These are phyloP conservation scores for Poecilus cupreus DNA, from an alignment of 2,888 invertebrate species.

Conservation along the genomic window DNA sequence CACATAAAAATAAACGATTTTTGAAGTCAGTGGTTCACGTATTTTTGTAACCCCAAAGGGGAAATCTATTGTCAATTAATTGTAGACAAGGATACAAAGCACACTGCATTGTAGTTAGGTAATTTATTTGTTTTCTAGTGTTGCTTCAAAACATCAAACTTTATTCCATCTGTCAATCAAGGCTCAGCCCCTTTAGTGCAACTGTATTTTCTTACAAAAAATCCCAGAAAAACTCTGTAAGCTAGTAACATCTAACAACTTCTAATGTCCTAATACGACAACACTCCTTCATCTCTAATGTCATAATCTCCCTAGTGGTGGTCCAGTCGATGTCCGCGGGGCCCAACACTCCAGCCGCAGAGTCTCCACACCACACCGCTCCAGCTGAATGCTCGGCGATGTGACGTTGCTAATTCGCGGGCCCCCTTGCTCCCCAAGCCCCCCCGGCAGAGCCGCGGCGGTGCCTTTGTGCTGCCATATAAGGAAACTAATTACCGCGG, in stretches of 20 bases:
- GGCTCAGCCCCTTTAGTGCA: too few relatives aligned
- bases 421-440: slow-evolving; percentile 2
- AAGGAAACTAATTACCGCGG: slow-evolving; percentile 72
- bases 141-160: too few relatives aligned
- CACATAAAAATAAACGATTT: too few relatives aligned
- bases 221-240: background rate
- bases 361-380: background rate
- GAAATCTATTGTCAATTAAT: too few relatives aligned
- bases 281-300: background rate
- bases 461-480: slow-evolving; percentile 71
- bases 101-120: too few relatives aligned
- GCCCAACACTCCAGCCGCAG: background rate
- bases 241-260: background rate
- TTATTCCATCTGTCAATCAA: too few relatives aligned
- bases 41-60: too few relatives aligned
- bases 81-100: too few relatives aligned
- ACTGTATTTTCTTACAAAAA: too few relatives aligned
- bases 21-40: too few relatives aligned
- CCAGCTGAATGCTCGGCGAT: slow-evolving; percentile 5
- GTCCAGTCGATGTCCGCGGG: background rate
- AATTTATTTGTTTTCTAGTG: too few relatives aligned
- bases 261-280: background rate
- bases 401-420: slow-evolving; percentile 59
- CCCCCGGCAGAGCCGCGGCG: slow-evolving; percentile 64
- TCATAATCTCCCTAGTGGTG: background rate